Evolutionary conservation across 2,888 invertebrate genomes (phyloP).

Genomic region (Torymus tubicola): DNA sequence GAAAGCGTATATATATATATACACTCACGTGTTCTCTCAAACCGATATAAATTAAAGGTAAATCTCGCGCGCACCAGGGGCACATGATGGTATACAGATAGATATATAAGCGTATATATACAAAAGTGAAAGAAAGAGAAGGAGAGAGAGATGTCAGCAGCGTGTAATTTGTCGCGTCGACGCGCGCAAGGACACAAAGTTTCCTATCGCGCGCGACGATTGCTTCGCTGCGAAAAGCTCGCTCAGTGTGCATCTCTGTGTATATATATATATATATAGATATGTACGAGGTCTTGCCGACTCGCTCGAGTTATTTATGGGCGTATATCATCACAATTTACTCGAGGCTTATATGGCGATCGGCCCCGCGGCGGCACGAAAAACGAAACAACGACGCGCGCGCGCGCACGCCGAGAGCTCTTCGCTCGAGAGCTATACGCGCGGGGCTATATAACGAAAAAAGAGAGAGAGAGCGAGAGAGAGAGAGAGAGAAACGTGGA

Average conservation of each 20-base stretch:
- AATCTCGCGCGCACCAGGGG: conserved; percentile 11
- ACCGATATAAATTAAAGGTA: conserved; percentile 28
- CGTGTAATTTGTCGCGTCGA: conserved; percentile 26
- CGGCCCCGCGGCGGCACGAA: conserved; percentile 59
- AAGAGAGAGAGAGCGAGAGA: conserved; percentile 1
- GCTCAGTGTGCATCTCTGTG: neutral
- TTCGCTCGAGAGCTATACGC: neutral
- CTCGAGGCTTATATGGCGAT: conserved; percentile 45
- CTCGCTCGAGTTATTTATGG: conserved; percentile 42
- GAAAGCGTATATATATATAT: conserved; percentile 9
- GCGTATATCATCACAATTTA: conserved; percentile 50
- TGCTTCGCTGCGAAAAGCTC: conserved; percentile 14
- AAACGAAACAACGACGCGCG: conserved; percentile 51
- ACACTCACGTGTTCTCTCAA: neutral
- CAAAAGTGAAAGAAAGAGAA: neutral
- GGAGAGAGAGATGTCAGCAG: conserved; percentile 3
- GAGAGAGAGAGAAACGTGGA: conserved; percentile 9
- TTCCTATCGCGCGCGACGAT: conserved; percentile 30
- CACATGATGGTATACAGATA: no score
- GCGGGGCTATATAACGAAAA: conserved; percentile 4
- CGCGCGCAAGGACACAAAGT: conserved; percentile 20
- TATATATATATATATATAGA: no score
- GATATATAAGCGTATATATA: no score
- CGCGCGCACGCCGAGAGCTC: neutral
- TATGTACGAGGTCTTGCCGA: neutral